Evolutionary conservation across 2,888 invertebrate species (phyloP), one percentile per base, ranked within the genome.

Genomic region (Aricia artaxerxes): DNA sequence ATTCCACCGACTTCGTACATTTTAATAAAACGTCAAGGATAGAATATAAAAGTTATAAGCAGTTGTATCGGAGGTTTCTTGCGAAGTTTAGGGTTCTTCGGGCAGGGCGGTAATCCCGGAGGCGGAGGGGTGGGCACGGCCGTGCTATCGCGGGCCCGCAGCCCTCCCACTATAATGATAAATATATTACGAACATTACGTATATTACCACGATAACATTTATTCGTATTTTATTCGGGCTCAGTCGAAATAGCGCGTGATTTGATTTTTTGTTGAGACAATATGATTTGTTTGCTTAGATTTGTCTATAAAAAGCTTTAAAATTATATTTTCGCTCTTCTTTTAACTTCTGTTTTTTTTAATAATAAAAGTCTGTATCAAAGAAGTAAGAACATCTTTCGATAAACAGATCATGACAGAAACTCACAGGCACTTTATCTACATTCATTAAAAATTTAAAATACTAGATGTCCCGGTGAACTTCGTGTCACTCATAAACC

Each of bases 101-200:
- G 83, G 84, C 84, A 82, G 82, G 81, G 82, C 80, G 84, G 82
- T 92, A 92, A 92, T 92, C 92, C 92, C 83, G 81, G 80, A 83
- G 84, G 83, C 80, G 83, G 82, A 85, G 84, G 89, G 86, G 84
- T 82, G 85, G 88, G 87, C 92, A 92, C 92, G 92, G 84, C 81
- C 83, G 73, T 84, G 88, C 89, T 92, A 92, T 92, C 92, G 86
- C 87, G 61, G 61, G 80, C 81, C 81, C 82, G 83, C 92, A 92
- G 87, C 78, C 73, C 80, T 78, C 79, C 78, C 80, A 79, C 80
- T 80, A 79, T 80, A 79, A 78, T 78, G 53, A 79, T 61, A 79
- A 76, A 76, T 76, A 76, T 76, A 76, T 53, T 75, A 31, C 75
- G 31, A 49, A 49, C 31, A 76, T 73, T 44, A n/a, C 24, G 73